Base-by-base conservation (phyloP, 2,797 vertebrate species). In the Tragopan temminckii region DNA sequence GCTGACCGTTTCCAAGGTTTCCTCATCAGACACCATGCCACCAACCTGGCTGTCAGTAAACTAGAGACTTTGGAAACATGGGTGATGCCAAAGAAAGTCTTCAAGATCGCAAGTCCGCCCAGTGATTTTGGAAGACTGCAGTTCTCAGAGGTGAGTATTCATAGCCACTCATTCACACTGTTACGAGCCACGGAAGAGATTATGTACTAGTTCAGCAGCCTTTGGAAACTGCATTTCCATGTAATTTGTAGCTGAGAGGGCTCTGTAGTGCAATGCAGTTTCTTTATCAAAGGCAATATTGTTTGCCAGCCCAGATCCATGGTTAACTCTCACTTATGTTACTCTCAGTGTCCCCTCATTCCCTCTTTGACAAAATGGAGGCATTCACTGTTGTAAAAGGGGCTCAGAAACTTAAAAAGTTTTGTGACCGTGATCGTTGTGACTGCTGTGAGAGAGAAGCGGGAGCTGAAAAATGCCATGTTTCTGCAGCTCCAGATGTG, bases 1-100 rank as follows among this genome's bases (percentile, higher is more conserved):
- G 98, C 99, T 7, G 99, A 99, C 96, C 99, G 98, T 94, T 99
- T 99, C 97, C 99, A 99, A 97, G 99, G 99, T 90, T 99, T 99
- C 97, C 98, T 99, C 69, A 97, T 99, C 94, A 98, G 97, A 90
- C 99, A 99, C 90, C 99, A 99, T 0, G 99, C 99, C 36, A 99
- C 99, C 86, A 99, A 99, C 67, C 97, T 99, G 97, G 99, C 99
- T 36, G 99, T 99, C 50, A 99, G 99, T 97, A 99, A 99, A 94
- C 98, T 99, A 42, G 99, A 99, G 96, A 99, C 98, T 24, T 96
- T 99, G 98, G 99, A 99, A 97, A 99, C 99, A 0, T 99, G 99
- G 99, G 98, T 99, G 91, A 98, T 98, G 94, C 99, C 99, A 40
- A 99, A 98, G 97, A 99, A 99, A 94, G 98, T 98, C 95, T 99